A percentile compares a stretch with the other conserved stretches of the same genome.
phyloP scores from a whole-genome alignment of 2,113 vertebrate species.

The Hyaena hyaena region DNA sequence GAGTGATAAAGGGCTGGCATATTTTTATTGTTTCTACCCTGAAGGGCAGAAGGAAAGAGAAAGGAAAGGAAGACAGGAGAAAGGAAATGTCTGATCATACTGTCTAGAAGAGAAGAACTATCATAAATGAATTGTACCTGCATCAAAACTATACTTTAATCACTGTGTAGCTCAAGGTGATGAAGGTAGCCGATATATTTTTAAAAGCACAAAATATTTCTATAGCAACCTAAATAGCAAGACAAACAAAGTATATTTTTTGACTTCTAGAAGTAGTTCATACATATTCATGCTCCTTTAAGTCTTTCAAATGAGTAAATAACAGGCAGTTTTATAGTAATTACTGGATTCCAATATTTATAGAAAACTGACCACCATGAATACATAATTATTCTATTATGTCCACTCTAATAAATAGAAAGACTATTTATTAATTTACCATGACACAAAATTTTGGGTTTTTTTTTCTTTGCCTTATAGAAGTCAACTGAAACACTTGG shows the following conservation, averaged over 20 bases:
- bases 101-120: neutral
- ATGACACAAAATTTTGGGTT: constrained; percentile 59
- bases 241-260: constrained; percentile 22
- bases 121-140: neutral
- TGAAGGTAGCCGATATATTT: neutral
- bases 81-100: neutral
- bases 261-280: constrained; percentile 43
- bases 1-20: neutral
- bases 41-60: neutral
- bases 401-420: constrained; percentile 72
- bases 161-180: neutral
- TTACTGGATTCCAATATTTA: constrained; percentile 79
- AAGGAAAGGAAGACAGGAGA: neutral
- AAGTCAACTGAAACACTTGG: constrained; percentile 69
- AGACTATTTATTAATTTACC: constrained; percentile 71
- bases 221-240: neutral
- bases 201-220: neutral
- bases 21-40: neutral
- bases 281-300: constrained; percentile 68
- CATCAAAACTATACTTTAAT: neutral
- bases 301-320: constrained; percentile 70
- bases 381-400: constrained; percentile 81
- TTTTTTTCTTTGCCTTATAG: constrained; percentile 61
- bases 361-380: constrained; percentile 77
- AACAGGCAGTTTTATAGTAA: constrained; percentile 68